Conservation (phyloP, 2,888 invertebrate genomes). For the Drosophila meridionalis region DNA sequence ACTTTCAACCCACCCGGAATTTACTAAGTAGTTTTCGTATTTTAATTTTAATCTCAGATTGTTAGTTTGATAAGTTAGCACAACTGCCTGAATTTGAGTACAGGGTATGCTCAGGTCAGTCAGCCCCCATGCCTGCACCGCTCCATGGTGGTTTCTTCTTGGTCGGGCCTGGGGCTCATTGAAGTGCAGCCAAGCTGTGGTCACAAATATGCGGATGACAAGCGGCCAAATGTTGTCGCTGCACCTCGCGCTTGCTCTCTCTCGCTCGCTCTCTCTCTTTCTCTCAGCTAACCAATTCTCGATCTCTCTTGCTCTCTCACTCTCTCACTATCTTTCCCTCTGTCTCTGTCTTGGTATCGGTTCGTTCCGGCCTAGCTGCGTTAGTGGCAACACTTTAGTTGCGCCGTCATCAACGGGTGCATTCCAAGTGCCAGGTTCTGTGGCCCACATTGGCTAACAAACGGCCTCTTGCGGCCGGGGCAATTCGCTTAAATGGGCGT, state of each 20-base stretch:
- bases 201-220: constrained; percentile 65
- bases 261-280: not conserved
- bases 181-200: constrained; percentile 64
- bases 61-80: not conserved
- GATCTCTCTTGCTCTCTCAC: not conserved
- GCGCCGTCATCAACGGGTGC: constrained; percentile 55
- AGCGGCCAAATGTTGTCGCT: constrained; percentile 47
- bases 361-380: constrained; percentile 50
- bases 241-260: not conserved
- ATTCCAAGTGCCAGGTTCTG: constrained; percentile 60
- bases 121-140: not conserved
- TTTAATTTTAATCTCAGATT: not conserved
- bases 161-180: constrained; percentile 42
- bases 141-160: not conserved
- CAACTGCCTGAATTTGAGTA: not conserved
- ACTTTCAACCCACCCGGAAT: too few species aligned
- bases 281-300: not conserved
- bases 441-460: constrained; percentile 55
- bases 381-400: constrained; percentile 41
- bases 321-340: not conserved
- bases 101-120: not conserved
- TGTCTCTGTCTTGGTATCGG: constrained; percentile 8
- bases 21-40: too few species aligned
- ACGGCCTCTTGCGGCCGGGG: constrained; percentile 24
- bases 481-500: constrained; percentile 55